Evolutionary conservation across 2,113 vertebrate species (phyloP), one percentile per base, ranked within the genome.

Genomic region (Zootoca vivipara): DNA sequence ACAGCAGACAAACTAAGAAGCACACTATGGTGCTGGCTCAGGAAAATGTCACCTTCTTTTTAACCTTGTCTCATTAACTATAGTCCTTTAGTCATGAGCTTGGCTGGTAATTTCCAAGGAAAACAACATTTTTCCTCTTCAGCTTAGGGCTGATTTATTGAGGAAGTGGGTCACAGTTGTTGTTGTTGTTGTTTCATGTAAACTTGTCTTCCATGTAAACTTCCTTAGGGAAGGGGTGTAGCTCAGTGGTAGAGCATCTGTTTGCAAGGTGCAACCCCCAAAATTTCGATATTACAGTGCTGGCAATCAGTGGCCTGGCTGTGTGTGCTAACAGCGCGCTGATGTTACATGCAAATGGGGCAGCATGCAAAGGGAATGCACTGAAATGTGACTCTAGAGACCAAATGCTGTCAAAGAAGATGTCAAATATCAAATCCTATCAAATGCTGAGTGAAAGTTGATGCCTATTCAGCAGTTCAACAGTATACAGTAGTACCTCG

Each of bases 1-100:
- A n/a, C 38, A 56, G 13, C n/a, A 78, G 18, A 40, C 30, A 81
- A 46, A 1, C 20, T 77, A 67, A 0, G 3, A 78, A 93, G 80
- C 75, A 85, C 86, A 35, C 38, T 85, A 28, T 0, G 0, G 0
- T 89, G 87, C 64, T 65, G 78, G 81, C 58, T 15, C 26, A 62
- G 52, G 56, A 20, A 10, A 90, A 82, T 5, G 22, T 84, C 75
- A 92, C 72, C 65, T 79, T 72, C 69, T 82, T 75, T n/a, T 65
- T 40, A 75, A 85, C 52, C 8, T 52, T 77, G 56, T 30, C 30
- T 20, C 58, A 78, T 33, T 22, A 65, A 42, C 18, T 28, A 38
- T 13, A 67, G 84, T 18, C 78, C 15, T 38, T 5, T 30, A 38
- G 46, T 35, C 24, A 80, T 10, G 6, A 20, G 22, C 56, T 40